phyloP scores from a whole-genome alignment of 2,113 vertebrate species.

The Rhinolophus sinicus region DNA sequence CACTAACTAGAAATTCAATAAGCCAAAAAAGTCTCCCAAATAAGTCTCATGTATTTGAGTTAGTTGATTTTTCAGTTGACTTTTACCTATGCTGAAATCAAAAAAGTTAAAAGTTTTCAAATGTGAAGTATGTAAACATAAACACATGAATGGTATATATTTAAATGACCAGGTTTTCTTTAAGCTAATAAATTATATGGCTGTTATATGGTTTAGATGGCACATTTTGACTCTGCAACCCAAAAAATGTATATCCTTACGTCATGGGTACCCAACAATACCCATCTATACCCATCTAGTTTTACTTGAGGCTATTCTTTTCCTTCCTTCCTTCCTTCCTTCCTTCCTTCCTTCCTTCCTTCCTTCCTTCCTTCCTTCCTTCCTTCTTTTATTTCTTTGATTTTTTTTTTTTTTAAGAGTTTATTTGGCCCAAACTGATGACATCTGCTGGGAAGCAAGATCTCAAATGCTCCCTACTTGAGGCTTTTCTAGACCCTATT shows the following conservation, averaged over 20 bases:
- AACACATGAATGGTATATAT: not conserved
- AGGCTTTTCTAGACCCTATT: constrained; percentile 65
- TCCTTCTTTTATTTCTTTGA: no score
- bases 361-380: no score
- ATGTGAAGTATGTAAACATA: not conserved
- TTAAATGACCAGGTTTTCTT: not conserved
- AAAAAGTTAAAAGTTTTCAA: constrained; percentile 21
- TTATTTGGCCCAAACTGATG: no score
- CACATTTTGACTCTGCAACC: constrained; percentile 33
- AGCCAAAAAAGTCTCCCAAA: not conserved
- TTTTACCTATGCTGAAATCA: not conserved
- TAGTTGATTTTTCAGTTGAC: not conserved
- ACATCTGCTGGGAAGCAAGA: no score
- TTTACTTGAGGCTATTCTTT: constrained; percentile 43
- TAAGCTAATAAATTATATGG: not conserved
- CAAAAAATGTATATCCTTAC: constrained; percentile 22
- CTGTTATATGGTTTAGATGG: constrained; percentile 4
- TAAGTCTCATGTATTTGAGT: not conserved
- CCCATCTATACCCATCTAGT: constrained; percentile 56
- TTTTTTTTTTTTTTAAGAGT: no score
- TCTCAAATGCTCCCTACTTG: constrained; percentile 27
- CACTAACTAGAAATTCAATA: not conserved
- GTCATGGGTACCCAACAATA: constrained; percentile 7
- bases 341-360: no score
- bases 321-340: no score